Evolutionary conservation across 2,888 invertebrate species (phyloP), one percentile per base, ranked within the genome.

Genomic region (Tenodera sinensis): DNA sequence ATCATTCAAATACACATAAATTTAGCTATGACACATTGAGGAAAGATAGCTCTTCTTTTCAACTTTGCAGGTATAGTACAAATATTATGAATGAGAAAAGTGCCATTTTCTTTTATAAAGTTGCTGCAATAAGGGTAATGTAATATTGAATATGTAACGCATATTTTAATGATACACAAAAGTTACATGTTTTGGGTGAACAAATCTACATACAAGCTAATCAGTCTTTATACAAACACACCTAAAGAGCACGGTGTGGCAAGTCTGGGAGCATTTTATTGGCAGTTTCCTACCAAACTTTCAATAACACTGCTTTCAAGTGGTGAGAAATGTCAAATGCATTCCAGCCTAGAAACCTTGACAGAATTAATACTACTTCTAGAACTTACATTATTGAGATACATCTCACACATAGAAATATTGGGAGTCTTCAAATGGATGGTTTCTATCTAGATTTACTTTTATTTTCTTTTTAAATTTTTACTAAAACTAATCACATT

Each of bases 171-270:
- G 3, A 20, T 71, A 71, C 54, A 71, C 54, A 71, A 71, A 71
- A 71, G 54, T 71, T 71, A 71, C 54, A 71, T 6, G 6, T 71
- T 71, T 71, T 71, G 25, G 54, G 83, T 83, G 71, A 81, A 88
- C 88, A 88, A 88, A 83, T 54, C 54, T 84, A 88, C 81, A 87
- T 81, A 89, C 86, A 89, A 84, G 47, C 93, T 93, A 93, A 92
- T 93, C 93, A 93, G 93, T 93, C 93, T 93, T 93, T 93, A 93
- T 93, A 93, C 93, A 93, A 91, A 71, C 54, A 71, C 54, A 71
- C 54, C 54, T 71, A 71, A 54, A 71, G 54, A 71, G 20, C 25
- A 20, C 6, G 54, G 54, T 71, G 54, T 71, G 54, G 54, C 54
- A 71, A 20, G 54, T 71, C 54, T 71, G 54, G 54, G 54, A 71